Base-by-base conservation (phyloP, 2,888 invertebrate species). In the Aphodius sticticus region DNA sequence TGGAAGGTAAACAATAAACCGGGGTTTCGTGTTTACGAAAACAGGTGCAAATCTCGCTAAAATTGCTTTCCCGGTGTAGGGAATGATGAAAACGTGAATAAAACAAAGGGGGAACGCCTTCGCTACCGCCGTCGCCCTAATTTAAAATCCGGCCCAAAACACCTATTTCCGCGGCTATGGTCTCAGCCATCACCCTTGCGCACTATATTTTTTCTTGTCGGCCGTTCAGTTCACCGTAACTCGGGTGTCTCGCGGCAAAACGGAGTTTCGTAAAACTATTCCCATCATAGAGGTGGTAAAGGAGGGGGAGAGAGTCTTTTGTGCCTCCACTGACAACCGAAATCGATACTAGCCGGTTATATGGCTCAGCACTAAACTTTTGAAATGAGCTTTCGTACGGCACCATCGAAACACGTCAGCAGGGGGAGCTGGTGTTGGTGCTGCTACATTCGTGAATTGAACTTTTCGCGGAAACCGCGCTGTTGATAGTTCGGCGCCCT, bases 41-140 rank as follows among this genome's bases (percentile, higher is more conserved):
- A 53, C 53, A 53, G 53, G 53, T 53, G 53, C 53, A 53, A 53
- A 53, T 53, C 53, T 53, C 53, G 53, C 53, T 7, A 53, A 53
- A 53, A 53, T 53, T 53, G 53, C 53, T 53, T 53, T 53, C 53
- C 53, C 53, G 53, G 53, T 53, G 53, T 53, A 12, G 53, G 53
- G 53, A 53, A 53, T 53, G 53, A 53, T 53, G 53, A 53, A 53
- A 53, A 53, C 53, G 53, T 53, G 53, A 53, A 53, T 53, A 53
- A 53, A 53, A 53, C 53, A 53, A 53, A 53, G 53, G 53, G 53
- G 9, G 53, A 53, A 53, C 26, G 26, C 26, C 26, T 1, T 1
- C 53, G 12, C 53, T 12, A 12, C 53, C 53, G 53, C 53, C 53
- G 53, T 53, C 53, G 53, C 53, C 53, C 53, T 53, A 53, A 53